Conservation (phyloP, 2,797 vertebrate species). For the Danionella dracula region DNA sequence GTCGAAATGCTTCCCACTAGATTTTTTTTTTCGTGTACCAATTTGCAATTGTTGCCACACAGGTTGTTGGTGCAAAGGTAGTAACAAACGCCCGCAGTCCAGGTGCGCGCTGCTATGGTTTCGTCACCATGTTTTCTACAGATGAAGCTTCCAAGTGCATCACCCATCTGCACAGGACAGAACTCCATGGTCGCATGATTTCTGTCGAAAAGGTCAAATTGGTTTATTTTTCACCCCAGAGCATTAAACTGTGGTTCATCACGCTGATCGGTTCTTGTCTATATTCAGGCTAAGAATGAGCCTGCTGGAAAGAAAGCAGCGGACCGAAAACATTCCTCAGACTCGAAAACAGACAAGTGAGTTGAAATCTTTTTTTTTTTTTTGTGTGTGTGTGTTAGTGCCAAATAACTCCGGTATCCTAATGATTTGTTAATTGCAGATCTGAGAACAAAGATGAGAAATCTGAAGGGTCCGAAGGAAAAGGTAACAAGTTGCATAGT, state of each 20-base stretch:
- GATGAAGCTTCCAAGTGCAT: slow-evolving; percentile 95
- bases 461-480: slow-evolving; percentile 77
- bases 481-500: slow-evolving; percentile 53
- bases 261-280: not conserved
- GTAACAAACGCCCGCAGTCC: slow-evolving; percentile 97
- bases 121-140: slow-evolving; percentile 89
- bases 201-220: slow-evolving; percentile 96
- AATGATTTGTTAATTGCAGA: slow-evolving; percentile 44
- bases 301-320: slow-evolving; percentile 87
- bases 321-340: slow-evolving; percentile 79
- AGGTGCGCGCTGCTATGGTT: slow-evolving; percentile 95
- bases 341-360: slow-evolving; percentile 79
- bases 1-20: not conserved
- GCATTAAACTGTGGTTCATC: not conserved
- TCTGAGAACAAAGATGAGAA: slow-evolving; percentile 78
- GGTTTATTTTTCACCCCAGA: too few species aligned
- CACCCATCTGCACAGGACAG: slow-evolving; percentile 88
- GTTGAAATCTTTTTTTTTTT: too few species aligned
- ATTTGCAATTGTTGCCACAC: not conserved
- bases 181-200: slow-evolving; percentile 95
- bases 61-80: slow-evolving; percentile 97
- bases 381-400: not conserved
- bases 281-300: slow-evolving; percentile 89
- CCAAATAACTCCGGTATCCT: not conserved
- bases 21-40: not conserved